Evolutionary conservation across 2,888 invertebrate genomes (phyloP), one percentile per base, ranked within the genome.

Genomic region (Drosophila parthenogenetica): DNA sequence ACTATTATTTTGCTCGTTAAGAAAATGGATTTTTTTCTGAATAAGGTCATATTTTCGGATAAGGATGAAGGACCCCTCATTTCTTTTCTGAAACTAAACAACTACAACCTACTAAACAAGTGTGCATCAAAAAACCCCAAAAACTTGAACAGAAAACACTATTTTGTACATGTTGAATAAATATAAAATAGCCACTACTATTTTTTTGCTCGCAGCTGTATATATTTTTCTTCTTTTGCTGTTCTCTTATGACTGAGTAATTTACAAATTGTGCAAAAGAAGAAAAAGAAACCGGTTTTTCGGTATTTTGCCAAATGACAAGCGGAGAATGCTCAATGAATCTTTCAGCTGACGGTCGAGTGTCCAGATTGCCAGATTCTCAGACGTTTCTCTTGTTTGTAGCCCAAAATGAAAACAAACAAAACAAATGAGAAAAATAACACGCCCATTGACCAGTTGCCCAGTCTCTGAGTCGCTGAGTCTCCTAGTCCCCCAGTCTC

Each of bases 181-280:
- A n/a, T n/a, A n/a, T n/a, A n/a, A n/a, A n/a, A n/a, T n/a, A n/a
- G n/a, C n/a, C n/a, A n/a, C n/a, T n/a, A n/a, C n/a, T n/a, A n/a
- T n/a, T n/a, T n/a, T n/a, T n/a, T n/a, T n/a, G n/a, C n/a, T n/a
- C n/a, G n/a, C n/a, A n/a, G n/a, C n/a, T n/a, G 17, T 37, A 50
- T 58, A 29, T 32, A 25, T 43, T 16, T 37, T 55, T 67, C 48
- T 40, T 14, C 8, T 42, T 49, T 48, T 50, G 63, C 53, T 66
- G 62, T 48, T 57, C 5, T 22, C 22, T 22, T 22, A 22, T 22
- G 22, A 22, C 77, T 82, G 77, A 77, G 82, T 70, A 80, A 85
- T 82, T 76, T 85, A 82, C 81, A 85, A 81, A 85, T 82, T 85
- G 80, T 69, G 68, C 65, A 69, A 76, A 57, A 35, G 77, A 57